Base-by-base conservation (phyloP, 2,113 vertebrate genomes). In the Phoenicopterus ruber region DNA sequence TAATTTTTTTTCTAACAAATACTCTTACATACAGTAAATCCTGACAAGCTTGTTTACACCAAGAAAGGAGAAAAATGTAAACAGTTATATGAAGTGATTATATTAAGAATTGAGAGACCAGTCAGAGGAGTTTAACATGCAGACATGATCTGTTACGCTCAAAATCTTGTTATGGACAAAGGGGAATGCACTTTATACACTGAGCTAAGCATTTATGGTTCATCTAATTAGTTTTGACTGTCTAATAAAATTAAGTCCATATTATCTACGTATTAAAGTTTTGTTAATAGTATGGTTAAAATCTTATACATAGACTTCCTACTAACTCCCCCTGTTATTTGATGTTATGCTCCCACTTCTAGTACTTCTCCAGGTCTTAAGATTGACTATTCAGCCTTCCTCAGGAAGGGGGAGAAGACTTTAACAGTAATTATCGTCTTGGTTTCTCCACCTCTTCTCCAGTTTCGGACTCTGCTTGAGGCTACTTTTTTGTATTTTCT, bases 281-380 rank as follows among this genome's bases (percentile, higher is more conserved):
- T 77, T 76, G 11, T 38, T 89, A 71, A 19, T 42, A 69, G 6
- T 57, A 7, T 4, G 10, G 17, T 86, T 63, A 58, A 63, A 58
- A 57, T 46, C 8, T 65, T 54, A 25, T 2, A 13, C 4, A 24
- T 50, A 66, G 61, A 42, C 19, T 47, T 95, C 29, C 10, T 59
- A 19, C 42, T 55, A 42, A 32, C 20, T 59, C 25, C 13, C 7
- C 2, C 8, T 82, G 11, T 28, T 82, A 10, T 31, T 74, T 90
- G 57, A 3, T 52, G 3, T 49, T 66, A 26, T 0, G 0, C 16
- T 66, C 1, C 19, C 18, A 12, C 7, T 81, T 66, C 12, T 16
- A 49, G 16, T 62, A 34, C 17, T 62, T 31, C 21, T 58, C 7
- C 21, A 24, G 7, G 3, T 85, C 9, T 90, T 52, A 52, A 36